Percentiles rank a stretch among this genome's conserved stretches.
Evolutionary conservation across 2,888 invertebrate genomes (phyloP).

Genomic region (Platycheirus rosarum): DNA sequence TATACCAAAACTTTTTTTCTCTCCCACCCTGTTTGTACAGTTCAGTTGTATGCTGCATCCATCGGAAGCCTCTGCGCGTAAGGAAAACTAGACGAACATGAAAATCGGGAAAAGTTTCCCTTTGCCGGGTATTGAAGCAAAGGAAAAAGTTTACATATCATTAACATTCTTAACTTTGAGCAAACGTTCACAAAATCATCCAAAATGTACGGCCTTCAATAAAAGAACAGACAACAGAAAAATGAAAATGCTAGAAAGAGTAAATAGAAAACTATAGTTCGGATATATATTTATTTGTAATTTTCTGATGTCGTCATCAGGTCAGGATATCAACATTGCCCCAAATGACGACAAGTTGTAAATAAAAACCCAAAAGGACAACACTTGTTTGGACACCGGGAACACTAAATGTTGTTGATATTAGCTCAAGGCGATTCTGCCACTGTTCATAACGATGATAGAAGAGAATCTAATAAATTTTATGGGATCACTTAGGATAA

Average conservation of each 20-base stretch:
- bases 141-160: conserved; percentile 69
- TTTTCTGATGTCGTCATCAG: not conserved
- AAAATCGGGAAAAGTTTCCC: conserved; percentile 55
- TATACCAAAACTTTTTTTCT: conserved; percentile 35
- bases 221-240: conserved; percentile 22
- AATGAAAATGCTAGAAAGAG: too few relatives aligned
- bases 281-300: conserved; percentile 11
- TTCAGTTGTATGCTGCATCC: not conserved
- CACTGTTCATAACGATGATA: conserved; percentile 43
- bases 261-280: too few relatives aligned
- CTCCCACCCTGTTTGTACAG: conserved; percentile 2
- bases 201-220: not conserved
- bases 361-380: conserved; percentile 24
- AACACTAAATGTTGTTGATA: conserved; percentile 22
- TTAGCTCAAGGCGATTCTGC: conserved; percentile 3
- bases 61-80: not conserved
- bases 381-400: conserved; percentile 41
- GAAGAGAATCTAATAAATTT: conserved; percentile 68
- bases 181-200: conserved; percentile 49
- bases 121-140: conserved; percentile 13
- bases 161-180: conserved; percentile 64
- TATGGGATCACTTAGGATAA: conserved; percentile 68
- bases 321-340: too few relatives aligned
- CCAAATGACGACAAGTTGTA: not conserved
- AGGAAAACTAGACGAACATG: conserved; percentile 32